Evolutionary conservation across 2,888 invertebrate species (phyloP), one percentile per base, ranked within the genome.

Genomic region (Lepidocyrtinus sp.): DNA sequence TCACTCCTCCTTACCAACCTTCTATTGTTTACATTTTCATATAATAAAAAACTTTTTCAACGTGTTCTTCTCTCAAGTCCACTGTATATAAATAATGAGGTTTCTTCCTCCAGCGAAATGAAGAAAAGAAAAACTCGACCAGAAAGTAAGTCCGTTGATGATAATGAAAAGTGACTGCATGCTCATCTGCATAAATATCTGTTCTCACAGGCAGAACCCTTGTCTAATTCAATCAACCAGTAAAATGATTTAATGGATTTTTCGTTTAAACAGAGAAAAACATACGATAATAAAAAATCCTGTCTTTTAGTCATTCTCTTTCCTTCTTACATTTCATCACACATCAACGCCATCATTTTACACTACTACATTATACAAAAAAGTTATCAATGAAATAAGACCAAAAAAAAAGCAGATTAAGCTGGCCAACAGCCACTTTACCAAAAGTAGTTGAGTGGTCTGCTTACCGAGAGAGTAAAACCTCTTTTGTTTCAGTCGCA

Each of bases 191-290:
- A 55, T 55, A 55, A 55, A 55, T 55, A 55, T 55, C 55, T 12
- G 55, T 55, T 55, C n/a, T 55, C 55, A 55, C 55, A 55, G 55
- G 55, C 55, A 55, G 55, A 55, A 15, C 55, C 55, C 55, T 55
- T n/a, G 55, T 55, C 55, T 55, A 55, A 55, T 55, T 55, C 55
- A 55, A 55, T 55, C 17, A 55, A 55, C 55, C 55, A 15, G 55
- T 55, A 55, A 55, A 55, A 55, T 55, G 55, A 55, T 55, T 55
- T 55, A 55, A 55, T 55, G 55, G 55, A 55, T 55, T 55, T 55
- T 55, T 55, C 55, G 55, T 55, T 55, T 3, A n/a, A 55, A 55
- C 2, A n/a, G 55, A 55, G 17, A 55, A 55, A 55, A 55, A 55
- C 55, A 55, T 55, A 17, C 17, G n/a, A 17, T 55, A 15, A n/a